Base-by-base conservation (phyloP, 2,113 vertebrate genomes). In the Chlorodrepanis virens region DNA sequence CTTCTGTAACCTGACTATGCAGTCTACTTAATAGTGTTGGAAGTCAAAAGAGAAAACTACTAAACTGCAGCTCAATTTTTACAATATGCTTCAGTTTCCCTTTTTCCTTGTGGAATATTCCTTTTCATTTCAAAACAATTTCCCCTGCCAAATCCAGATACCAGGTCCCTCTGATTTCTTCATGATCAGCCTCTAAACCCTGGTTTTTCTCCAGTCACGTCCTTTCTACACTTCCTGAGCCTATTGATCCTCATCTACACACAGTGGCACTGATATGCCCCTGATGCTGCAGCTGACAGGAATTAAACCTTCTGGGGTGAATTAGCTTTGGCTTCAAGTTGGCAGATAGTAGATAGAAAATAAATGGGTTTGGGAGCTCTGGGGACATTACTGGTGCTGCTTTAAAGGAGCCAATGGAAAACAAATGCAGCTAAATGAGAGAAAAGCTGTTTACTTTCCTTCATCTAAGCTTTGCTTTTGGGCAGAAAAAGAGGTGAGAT, bases 321-420 rank as follows among this genome's bases (percentile, higher is more conserved):
- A 96, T 96, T 93, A 96, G 75, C 90, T 95, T 88, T 16, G 40
- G 63, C 89, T 94, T 83, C 20, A 14, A 74, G 67, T 33, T 72
- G 27, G 82, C 82, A 97, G 86, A 79, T 89, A 94, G 63, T 53
- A 91, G 92, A 91, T 71, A 93, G 79, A 89, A 97, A 97, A 96
- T 94, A 94, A 96, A 97, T 97, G 83, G 42, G 52, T 85, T 95
- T 94, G 70, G 64, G 81, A 68, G 31, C 93, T 96, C 96, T 92
- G 75, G 91, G 94, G 71, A 97, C 68, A 50, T 89, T 78, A 92
- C 33, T 67, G 53, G 35, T 87, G 28, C 56, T 89, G 85, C 53
- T 85, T 65, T 81, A 89, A 84, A 79, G 33, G 18, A 93, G 31
- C 8, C 50, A 67, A 54, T 89, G 75, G 76, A 92, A 96, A 94